Evolutionary conservation across 2,888 invertebrate genomes (phyloP).

Genomic region (Cabera pusaria): DNA sequence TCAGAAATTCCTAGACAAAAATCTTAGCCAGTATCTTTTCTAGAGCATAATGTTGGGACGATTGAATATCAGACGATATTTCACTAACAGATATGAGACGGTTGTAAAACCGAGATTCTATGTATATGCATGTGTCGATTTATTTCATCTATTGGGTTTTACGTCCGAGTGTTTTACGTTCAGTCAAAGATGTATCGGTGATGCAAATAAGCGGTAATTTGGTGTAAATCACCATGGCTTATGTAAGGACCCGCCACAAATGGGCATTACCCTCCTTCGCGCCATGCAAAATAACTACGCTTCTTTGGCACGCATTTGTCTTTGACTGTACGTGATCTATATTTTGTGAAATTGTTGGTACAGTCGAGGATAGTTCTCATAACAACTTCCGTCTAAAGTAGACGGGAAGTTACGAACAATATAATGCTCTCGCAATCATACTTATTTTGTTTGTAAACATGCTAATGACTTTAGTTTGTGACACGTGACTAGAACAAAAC

Average conservation of each 20-base stretch:
- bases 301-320: slow-evolving; percentile 54
- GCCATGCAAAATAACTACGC: slow-evolving; percentile 48
- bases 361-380: slow-evolving; percentile 10
- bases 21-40: slow-evolving; percentile 21
- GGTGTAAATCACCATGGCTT: slow-evolving; percentile 62
- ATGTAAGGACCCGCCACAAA: slow-evolving; percentile 52
- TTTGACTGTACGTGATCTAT: slow-evolving; percentile 50
- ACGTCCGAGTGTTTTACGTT: slow-evolving; percentile 60
- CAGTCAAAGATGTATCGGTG: slow-evolving; percentile 54
- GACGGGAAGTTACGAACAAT: slow-evolving; percentile 11
- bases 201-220: slow-evolving; percentile 71
- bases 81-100: slow-evolving; percentile 58
- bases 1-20: slow-evolving; percentile 3
- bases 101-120: slow-evolving; percentile 64
- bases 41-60: slow-evolving; percentile 45
- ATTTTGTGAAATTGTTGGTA: slow-evolving; percentile 31
- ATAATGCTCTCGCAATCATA: slow-evolving; percentile 18
- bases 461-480: slow-evolving; percentile 19
- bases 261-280: slow-evolving; percentile 51
- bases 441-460: slow-evolving; percentile 21
- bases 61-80: slow-evolving; percentile 62
- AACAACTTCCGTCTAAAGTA: slow-evolving; percentile 15
- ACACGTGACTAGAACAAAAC: slow-evolving; percentile 10
- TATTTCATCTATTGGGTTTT: slow-evolving; percentile 69
- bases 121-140: slow-evolving; percentile 60